These are phyloP conservation scores for Ophioninae sp. DNA, from an alignment of 2,888 invertebrate genomes.

Conservation along the genomic window DNA sequence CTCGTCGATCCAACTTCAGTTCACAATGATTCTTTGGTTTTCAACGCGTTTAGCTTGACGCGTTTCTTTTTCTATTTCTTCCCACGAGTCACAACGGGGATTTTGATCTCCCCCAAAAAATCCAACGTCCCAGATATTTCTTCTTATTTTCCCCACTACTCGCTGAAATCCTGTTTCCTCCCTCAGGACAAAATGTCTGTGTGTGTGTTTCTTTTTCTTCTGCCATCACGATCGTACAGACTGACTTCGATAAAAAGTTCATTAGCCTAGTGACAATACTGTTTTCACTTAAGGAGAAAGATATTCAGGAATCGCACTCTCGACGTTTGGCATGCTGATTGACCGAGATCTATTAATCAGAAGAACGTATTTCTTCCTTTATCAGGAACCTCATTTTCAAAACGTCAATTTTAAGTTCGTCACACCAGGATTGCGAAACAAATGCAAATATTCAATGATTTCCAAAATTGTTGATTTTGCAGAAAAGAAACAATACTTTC, in stretches of 20 bases:
- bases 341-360: too few species aligned
- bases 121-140: background rate
- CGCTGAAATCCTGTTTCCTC: background rate
- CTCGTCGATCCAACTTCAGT: conserved; percentile 30
- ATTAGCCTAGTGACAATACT: conserved; percentile 44
- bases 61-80: background rate
- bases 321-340: too few species aligned
- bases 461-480: too few species aligned
- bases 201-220: background rate
- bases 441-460: too few species aligned
- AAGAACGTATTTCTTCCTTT: too few species aligned
- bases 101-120: background rate
- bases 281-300: conserved; percentile 2
- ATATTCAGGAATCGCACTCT: too few species aligned
- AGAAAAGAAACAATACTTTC: too few species aligned
- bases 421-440: too few species aligned
- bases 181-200: background rate
- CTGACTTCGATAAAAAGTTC: conserved; percentile 20
- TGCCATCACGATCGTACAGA: conserved; percentile 10
- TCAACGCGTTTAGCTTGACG: conserved; percentile 14
- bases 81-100: background rate
- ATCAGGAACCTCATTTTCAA: too few species aligned
- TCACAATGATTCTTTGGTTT: conserved; percentile 56
- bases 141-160: background rate
- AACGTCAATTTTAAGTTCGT: too few species aligned